A percentile compares a stretch with the other conserved stretches of the same genome.
These are phyloP conservation scores for Stichopus horrens DNA, from an alignment of 53 echinoderm and acorn worm genomes.

Conservation along the genomic window DNA sequence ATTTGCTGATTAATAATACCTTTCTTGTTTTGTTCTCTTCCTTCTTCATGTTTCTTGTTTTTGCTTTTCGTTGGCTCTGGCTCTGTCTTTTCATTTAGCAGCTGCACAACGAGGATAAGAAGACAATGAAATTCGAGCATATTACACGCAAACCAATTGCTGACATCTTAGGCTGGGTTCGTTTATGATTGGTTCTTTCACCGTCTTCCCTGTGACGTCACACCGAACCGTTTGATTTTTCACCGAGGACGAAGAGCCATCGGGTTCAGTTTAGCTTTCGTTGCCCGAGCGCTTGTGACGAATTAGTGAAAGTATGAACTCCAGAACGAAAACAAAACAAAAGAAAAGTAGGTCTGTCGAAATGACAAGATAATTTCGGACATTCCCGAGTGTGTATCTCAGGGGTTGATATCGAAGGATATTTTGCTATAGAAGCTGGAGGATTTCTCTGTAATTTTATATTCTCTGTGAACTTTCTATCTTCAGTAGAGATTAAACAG, in stretches of 20 bases:
- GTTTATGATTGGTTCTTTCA: neutral
- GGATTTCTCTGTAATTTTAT: conserved; percentile 1
- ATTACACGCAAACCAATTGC: neutral
- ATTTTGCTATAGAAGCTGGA: neutral
- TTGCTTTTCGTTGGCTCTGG: too few species aligned
- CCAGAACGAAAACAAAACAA: neutral
- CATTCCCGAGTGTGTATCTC: neutral
- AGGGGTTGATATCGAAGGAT: neutral
- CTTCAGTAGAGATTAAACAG: conserved; percentile 5
- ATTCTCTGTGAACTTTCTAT: neutral
- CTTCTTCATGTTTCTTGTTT: too few species aligned
- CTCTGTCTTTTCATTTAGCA: too few species aligned
- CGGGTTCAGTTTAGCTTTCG: conserved; percentile 14
- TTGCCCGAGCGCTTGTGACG: neutral
- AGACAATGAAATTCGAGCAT: neutral
- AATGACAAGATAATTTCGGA: neutral
- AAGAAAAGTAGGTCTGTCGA: conserved; percentile 10
- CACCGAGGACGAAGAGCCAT: neutral
- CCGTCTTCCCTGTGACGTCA: conserved; percentile 15
- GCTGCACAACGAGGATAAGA: too few species aligned
- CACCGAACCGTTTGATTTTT: neutral
- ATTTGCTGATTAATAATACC: too few species aligned
- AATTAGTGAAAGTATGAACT: neutral
- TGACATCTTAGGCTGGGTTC: neutral
- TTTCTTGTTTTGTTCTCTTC: too few species aligned